A percentile compares a stretch with the other conserved stretches of the same genome.
These are phyloP conservation scores for Hydrozoanthus tunicans DNA, from an alignment of 64 coral and sea anemone genomes.

Conservation along the genomic window DNA sequence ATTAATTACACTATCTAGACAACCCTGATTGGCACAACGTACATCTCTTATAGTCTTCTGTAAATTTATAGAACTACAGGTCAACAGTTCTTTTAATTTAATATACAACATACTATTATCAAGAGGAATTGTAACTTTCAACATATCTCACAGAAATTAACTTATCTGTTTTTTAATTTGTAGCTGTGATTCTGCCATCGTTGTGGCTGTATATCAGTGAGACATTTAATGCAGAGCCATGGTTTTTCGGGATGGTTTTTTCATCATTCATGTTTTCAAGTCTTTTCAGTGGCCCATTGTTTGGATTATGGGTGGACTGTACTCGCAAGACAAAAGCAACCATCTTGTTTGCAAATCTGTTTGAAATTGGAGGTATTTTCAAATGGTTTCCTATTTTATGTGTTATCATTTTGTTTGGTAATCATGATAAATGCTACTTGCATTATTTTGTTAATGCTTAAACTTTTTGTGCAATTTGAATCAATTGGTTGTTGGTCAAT, in stretches of 20 bases:
- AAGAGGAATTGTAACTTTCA: neutral
- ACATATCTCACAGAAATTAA: neutral
- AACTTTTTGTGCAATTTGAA: too few relatives aligned
- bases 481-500: too few relatives aligned
- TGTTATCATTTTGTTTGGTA: neutral
- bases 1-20: too few relatives aligned
- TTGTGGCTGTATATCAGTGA: conserved; percentile 90
- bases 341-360: conserved; percentile 86
- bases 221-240: conserved; percentile 75
- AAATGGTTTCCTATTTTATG: neutral
- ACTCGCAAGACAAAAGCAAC: conserved; percentile 74
- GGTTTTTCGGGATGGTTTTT: conserved; percentile 90
- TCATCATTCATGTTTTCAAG: conserved; percentile 90
- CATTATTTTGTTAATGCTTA: too few relatives aligned
- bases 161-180: neutral
- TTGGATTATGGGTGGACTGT: conserved; percentile 91
- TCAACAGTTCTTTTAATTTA: too few relatives aligned
- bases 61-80: too few relatives aligned
- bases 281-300: conserved; percentile 79
- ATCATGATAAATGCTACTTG: too few relatives aligned
- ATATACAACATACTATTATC: too few relatives aligned
- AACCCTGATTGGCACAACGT: too few relatives aligned
- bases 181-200: conserved; percentile 97
- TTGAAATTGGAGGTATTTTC: conserved; percentile 94
- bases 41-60: too few relatives aligned